Percentiles rank a stretch among this genome's conserved stretches.
Conservation (phyloP, 2,113 vertebrate species). For the Gobiocypris rarus region DNA sequence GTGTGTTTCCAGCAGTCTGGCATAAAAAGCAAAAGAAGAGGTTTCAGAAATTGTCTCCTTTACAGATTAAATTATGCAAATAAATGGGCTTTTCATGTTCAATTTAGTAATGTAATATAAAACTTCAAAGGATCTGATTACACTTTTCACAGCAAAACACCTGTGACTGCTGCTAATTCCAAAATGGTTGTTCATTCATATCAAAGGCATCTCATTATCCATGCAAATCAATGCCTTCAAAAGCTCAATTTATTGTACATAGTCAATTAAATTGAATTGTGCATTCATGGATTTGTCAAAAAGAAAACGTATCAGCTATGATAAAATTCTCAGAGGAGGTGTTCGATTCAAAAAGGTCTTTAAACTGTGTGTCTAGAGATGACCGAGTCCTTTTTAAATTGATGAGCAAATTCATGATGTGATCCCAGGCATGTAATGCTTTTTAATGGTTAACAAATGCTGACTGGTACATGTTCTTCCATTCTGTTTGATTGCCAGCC, state of each 20-base stretch:
- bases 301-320: conserved; percentile 40
- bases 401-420: conserved; percentile 35
- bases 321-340: conserved; percentile 44
- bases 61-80: conserved; percentile 63
- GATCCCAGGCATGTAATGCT: conserved; percentile 32
- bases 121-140: conserved; percentile 73
- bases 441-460: conserved; percentile 36
- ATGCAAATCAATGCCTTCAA: conserved; percentile 75
- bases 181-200: conserved; percentile 82
- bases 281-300: conserved; percentile 67
- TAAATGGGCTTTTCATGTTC: conserved; percentile 62
- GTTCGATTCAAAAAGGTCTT: conserved; percentile 31
- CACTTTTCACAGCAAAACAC: conserved; percentile 77
- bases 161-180: conserved; percentile 81
- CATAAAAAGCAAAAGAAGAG: background rate
- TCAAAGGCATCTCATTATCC: conserved; percentile 82
- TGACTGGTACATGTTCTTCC: background rate
- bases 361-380: conserved; percentile 2
- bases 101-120: conserved; percentile 52
- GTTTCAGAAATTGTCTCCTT: conserved; percentile 50
- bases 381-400: conserved; percentile 8
- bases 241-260: conserved; percentile 74
- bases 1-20: conserved; percentile 27
- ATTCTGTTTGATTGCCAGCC: background rate
- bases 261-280: conserved; percentile 69